Base-by-base conservation (phyloP, 1,140 invertebrate species). In the Brachionus plicatilis region DNA sequence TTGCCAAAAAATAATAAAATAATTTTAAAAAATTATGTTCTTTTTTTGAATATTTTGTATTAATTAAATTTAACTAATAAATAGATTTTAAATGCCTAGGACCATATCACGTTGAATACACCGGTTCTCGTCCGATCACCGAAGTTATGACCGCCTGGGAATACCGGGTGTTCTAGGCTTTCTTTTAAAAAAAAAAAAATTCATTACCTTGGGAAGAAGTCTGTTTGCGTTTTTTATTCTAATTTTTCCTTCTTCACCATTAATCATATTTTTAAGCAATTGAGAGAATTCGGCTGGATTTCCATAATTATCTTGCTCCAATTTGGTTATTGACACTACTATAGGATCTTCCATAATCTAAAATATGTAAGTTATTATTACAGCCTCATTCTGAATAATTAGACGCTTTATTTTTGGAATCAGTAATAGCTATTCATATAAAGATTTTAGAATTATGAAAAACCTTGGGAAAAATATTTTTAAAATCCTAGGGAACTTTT, bases 281-380 rank as follows among this genome's bases (percentile, higher is more conserved):
- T 86, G 65, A n/a, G 86, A 86, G 68, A 90, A 90, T 68, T 90
- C 87, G 14, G 83, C 66, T 7, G 89, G 89, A 41, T 87, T 87
- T 33, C 87, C 87, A 70, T 88, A 86, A 68, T 88, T 88, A 85
- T 89, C 87, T 83, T 88, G 87, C 85, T 90, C 90, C 43, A 90
- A 86, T 85, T 89, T 86, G 20, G 86, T 85, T 33, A 90, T 90
- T n/a, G 88, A 89, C 24, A 90, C 90, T 85, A 89, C 90, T 76
- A 90, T 90, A 7, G 90, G 90, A 85, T 90, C 90, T 68, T 90
- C 89, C 53, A 89, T 85, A 4, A 90, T 85, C 89, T 90, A 75
- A 29, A 86, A 85, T 2, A 78, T 20, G 20, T 1, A 37, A 37
- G 4, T 0, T 6, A 0, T 7, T 6, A 37, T 37, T 37, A 7